Conservation (phyloP, 2,113 vertebrate species). For the Carlito syrichta region DNA sequence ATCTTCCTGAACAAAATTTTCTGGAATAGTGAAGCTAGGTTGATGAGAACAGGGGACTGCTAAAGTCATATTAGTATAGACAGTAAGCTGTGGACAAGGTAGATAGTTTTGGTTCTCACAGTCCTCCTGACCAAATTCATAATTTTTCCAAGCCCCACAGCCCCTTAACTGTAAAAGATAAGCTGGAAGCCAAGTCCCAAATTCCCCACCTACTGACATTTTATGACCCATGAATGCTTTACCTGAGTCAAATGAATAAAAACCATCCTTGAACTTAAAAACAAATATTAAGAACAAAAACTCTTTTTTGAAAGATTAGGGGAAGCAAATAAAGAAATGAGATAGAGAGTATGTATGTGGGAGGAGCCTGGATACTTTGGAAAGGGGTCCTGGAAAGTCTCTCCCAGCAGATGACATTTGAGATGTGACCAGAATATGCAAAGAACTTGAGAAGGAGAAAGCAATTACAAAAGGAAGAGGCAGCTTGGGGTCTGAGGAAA, state of each 20-base stretch:
- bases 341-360: neutral
- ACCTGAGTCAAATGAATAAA: neutral
- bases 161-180: neutral
- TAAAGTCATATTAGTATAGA: neutral
- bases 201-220: neutral
- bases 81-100: neutral
- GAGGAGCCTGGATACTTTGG: neutral
- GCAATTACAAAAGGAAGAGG: neutral
- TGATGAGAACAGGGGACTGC: neutral
- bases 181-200: neutral
- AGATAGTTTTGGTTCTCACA: neutral
- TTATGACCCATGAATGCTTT: neutral
- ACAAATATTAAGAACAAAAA: neutral
- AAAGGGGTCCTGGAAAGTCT: neutral
- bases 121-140: neutral
- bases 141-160: neutral
- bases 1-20: neutral
- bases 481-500: neutral
- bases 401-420: neutral
- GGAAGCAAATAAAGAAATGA: neutral
- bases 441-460: neutral
- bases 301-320: neutral
- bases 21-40: neutral
- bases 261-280: neutral
- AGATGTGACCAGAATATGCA: neutral